phyloP scores from a whole-genome alignment of 2,113 vertebrate genomes.

The Anhinga rufa region DNA sequence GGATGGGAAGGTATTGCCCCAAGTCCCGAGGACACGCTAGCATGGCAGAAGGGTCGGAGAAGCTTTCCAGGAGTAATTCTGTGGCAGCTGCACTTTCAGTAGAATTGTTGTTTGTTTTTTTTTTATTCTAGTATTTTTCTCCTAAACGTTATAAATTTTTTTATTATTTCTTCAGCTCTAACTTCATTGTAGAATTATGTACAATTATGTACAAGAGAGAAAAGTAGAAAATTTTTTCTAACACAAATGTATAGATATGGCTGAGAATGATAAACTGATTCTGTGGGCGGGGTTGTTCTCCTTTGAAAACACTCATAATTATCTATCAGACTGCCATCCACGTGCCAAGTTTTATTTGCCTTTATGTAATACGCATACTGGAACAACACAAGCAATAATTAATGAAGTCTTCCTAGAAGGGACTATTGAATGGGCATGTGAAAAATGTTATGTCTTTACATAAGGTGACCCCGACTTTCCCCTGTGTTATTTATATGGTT shows the following conservation, averaged over 20 bases:
- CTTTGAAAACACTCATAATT: background rate
- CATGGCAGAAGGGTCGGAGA: background rate
- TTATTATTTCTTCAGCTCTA: background rate
- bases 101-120: background rate
- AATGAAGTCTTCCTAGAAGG: background rate
- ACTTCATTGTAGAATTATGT: background rate
- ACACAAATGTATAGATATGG: background rate
- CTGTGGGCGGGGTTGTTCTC: background rate
- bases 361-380: background rate
- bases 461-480: background rate
- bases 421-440: background rate
- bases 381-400: background rate
- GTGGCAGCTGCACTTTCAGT: background rate
- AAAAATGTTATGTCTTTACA: background rate
- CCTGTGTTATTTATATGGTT: background rate
- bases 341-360: background rate
- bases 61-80: background rate
- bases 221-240: background rate
- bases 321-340: background rate
- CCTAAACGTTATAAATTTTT: background rate
- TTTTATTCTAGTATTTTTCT: background rate
- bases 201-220: background rate
- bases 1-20: background rate
- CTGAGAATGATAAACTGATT: background rate
- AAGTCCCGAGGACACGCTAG: background rate